Evolutionary conservation across 30 jellyfish, hydroid and myxozoan species (phyloP).

Genomic region (Aurelia sp.): DNA sequence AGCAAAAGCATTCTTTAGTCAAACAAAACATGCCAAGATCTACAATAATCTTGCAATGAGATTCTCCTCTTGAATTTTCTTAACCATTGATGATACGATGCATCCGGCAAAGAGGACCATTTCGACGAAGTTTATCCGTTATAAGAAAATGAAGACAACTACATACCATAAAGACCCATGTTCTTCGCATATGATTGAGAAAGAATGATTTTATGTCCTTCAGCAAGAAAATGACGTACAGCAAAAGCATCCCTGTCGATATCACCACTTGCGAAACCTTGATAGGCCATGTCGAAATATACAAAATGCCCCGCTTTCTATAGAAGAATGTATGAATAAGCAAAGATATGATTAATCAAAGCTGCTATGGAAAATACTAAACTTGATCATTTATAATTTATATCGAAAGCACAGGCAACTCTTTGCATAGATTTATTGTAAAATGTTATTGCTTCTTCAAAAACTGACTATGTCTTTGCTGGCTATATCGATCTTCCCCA

Average conservation of each 20-base stretch:
- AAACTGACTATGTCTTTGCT: too few relatives aligned
- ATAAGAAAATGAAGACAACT: background rate
- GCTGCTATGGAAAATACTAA: background rate
- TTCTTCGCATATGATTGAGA: slow-evolving; percentile 98
- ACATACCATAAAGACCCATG: slow-evolving; percentile 98
- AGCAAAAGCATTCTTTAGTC: background rate
- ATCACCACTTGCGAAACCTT: slow-evolving; percentile 99
- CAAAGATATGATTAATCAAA: background rate
- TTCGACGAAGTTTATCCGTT: too few relatives aligned
- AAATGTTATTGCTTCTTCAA: too few relatives aligned
- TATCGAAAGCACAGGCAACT: too few relatives aligned
- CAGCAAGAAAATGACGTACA: slow-evolving; percentile 83
- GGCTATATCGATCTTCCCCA: too few relatives aligned
- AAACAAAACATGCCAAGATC: background rate
- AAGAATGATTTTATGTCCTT: slow-evolving; percentile 85
- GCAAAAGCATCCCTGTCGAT: slow-evolving; percentile 92
- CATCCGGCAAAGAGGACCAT: too few relatives aligned
- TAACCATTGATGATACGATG: background rate
- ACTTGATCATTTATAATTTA: too few relatives aligned
- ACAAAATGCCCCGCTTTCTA: slow-evolving; percentile 84
- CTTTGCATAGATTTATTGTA: too few relatives aligned
- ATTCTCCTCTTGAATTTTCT: background rate
- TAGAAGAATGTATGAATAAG: background rate
- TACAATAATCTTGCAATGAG: background rate
- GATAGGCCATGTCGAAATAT: slow-evolving; percentile 98